Percentiles rank a stretch among this genome's conserved stretches.
phyloP scores from a whole-genome alignment of 2,113 vertebrate genomes.

The Lagenorhynchus albirostris region DNA sequence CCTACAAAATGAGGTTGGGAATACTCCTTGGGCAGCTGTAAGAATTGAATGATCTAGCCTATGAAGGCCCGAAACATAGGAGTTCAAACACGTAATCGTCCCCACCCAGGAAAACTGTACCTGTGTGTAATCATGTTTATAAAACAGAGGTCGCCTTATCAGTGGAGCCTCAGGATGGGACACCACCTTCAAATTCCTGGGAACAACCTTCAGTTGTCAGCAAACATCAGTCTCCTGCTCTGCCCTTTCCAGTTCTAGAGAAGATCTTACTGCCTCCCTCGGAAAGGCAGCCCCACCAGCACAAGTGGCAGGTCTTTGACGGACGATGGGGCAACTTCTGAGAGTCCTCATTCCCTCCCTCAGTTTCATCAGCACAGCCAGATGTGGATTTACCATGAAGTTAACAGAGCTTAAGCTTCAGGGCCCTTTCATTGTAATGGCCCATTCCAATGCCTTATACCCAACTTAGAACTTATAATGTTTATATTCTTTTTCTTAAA shows the following conservation, averaged over 20 bases:
- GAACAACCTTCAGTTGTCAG: not conserved
- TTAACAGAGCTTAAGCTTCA: not conserved
- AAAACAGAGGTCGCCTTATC: not conserved
- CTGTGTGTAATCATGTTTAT: not conserved
- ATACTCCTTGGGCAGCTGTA: not conserved
- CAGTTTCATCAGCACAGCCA: not conserved
- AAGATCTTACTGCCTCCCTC: not conserved
- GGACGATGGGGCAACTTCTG: not conserved
- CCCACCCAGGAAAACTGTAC: not conserved
- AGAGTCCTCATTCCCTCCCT: not conserved
- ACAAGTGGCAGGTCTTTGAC: not conserved
- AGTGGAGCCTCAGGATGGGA: not conserved
- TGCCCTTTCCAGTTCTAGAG: not conserved
- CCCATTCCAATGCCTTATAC: not conserved
- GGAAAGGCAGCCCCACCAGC: not conserved
- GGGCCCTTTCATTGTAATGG: not conserved
- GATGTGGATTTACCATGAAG: not conserved
- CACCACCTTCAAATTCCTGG: not conserved
- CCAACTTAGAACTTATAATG: not conserved
- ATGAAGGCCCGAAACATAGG: not conserved
- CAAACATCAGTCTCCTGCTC: not conserved
- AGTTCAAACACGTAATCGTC: not conserved
- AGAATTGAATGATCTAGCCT: not conserved
- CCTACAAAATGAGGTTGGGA: not conserved
- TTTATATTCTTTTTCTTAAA: not conserved